Base-by-base conservation (phyloP, 2,797 vertebrate genomes). In the Manis pentadactyla region DNA sequence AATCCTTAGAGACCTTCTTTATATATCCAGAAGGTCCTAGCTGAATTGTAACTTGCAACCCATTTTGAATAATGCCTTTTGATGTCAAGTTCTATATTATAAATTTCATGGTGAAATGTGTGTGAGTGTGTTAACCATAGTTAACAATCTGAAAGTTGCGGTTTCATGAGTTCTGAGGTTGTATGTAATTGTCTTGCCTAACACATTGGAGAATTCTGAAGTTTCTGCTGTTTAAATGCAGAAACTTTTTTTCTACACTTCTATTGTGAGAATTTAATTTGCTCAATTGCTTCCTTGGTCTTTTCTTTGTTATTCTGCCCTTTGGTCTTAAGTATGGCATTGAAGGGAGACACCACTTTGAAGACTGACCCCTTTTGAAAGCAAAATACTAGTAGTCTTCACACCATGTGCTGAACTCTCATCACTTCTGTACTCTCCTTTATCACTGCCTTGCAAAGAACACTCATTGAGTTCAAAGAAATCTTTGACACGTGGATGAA, bases 301-400 rank as follows among this genome's bases (percentile, higher is more conserved):
- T 89, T 64, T 85, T 75, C n/a, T 88, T 57, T 3, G 2, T 19
- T 37, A 68, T 57, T 74, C 61, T 95, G 77, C 9, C 25, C 18
- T 87, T 84, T 82, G 53, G 18, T 83, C 21, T 83, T 57, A 81
- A 73, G 46, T 79, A 39, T 93, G 37, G n/a, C 49, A 57, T 46
- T 87, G 49, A 61, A 18, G 5, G 10, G 27, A 90, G 34, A 82
- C 6, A 71, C 5, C 5, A 23, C 75, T 87, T 96, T 86, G 93
- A 97, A 96, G 46, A 77, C 53, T 79, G 63, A 88, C 19, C 69
- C 79, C n/a, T 64, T 95, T 93, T 86, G 63, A 96, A 93, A 37
- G 34, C 23, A 85, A 89, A 87, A 93, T 23, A 73, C 83, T 91
- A 37, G n/a, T 78, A 73, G 61, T 69, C 11, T 89, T 90, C 53